Conservation (phyloP, 2,797 vertebrate species). For the Rallus crepitans region DNA sequence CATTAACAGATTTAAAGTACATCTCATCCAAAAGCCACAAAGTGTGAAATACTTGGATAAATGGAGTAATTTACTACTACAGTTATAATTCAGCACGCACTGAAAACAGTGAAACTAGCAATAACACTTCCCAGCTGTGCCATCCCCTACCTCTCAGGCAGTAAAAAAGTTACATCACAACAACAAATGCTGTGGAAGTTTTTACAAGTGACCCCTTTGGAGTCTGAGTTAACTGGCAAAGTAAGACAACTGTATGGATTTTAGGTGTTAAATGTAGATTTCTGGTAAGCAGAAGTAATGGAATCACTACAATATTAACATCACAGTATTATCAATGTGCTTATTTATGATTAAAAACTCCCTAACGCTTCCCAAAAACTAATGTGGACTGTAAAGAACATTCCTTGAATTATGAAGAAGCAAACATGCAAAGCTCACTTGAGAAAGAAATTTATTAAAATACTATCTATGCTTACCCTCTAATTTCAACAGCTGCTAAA, state of each 20-base stretch:
- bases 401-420: neutral
- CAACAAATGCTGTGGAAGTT: neutral
- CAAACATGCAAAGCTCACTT: neutral
- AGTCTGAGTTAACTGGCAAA: neutral
- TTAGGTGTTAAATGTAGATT: neutral
- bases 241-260: neutral
- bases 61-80: neutral
- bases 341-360: neutral
- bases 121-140: neutral
- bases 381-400: neutral
- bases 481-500: constrained; percentile 90
- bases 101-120: neutral
- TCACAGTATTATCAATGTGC: neutral
- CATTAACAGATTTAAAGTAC: neutral
- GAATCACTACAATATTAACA: neutral
- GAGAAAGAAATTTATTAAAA: neutral
- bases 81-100: neutral
- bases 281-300: neutral
- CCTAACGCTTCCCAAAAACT: neutral
- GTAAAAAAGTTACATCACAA: neutral
- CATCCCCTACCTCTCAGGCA: neutral
- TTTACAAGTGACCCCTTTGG: rapidly evolving
- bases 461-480: constrained; percentile 84
- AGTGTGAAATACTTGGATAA: neutral
- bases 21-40: neutral